phyloP scores from a whole-genome alignment of 2,797 vertebrate species.

The Dendrocincla fuliginosa region DNA sequence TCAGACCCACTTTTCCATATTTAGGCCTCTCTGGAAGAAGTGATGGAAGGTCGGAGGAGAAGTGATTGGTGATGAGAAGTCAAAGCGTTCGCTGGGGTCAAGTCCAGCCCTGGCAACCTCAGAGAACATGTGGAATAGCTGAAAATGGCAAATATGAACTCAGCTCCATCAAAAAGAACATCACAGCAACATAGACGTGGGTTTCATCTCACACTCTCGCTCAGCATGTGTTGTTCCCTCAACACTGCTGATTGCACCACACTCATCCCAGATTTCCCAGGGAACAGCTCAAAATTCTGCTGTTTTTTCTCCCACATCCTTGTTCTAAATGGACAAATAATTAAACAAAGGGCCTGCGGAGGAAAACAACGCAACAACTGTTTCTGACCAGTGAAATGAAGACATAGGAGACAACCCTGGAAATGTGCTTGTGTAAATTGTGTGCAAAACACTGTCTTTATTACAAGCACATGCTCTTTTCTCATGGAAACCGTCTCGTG shows the following conservation, averaged over 20 bases:
- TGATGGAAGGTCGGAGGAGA: background rate
- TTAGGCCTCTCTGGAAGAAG: background rate
- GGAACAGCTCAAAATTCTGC: background rate
- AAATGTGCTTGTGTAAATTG: background rate
- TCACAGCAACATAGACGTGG: accelerated
- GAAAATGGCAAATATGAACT: background rate
- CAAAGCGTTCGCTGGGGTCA: background rate
- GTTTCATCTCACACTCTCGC: background rate
- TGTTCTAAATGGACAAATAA: background rate
- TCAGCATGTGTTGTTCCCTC: too few relatives aligned
- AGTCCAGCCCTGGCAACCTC: background rate
- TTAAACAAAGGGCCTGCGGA: background rate
- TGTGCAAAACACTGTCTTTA: background rate
- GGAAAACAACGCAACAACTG: background rate
- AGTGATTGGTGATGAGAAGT: background rate
- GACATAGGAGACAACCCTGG: background rate
- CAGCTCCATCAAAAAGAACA: background rate
- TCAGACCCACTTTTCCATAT: background rate
- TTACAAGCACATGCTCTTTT: background rate
- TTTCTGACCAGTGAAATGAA: background rate
- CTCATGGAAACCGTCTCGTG: background rate
- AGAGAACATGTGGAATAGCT: background rate
- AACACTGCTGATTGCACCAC: background rate
- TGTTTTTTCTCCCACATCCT: background rate
- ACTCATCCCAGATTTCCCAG: background rate